Evolutionary conservation across 2,888 invertebrate species (phyloP).

Genomic region (Lottia scabra): DNA sequence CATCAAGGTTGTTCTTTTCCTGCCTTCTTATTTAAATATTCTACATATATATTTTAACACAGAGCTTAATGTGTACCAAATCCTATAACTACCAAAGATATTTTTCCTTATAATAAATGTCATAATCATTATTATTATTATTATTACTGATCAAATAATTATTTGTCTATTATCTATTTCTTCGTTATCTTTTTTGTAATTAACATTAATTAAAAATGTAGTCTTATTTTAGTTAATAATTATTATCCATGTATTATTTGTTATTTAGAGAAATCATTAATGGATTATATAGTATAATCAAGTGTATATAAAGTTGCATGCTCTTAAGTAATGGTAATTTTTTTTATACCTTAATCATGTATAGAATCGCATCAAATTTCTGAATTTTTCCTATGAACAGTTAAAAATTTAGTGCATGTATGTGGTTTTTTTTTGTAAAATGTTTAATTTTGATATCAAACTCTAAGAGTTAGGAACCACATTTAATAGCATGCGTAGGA

Average conservation of each 20-base stretch:
- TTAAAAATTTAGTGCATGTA: background rate
- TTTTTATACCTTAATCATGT: no score
- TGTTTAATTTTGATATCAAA: background rate
- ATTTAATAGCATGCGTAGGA: background rate
- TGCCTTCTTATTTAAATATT: background rate
- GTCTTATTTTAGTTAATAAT: no score
- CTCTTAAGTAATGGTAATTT: no score
- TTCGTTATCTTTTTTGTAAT: no score
- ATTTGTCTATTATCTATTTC: no score
- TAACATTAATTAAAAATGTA: no score
- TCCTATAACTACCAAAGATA: constrained; percentile 4
- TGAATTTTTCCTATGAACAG: background rate
- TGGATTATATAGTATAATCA: no score
- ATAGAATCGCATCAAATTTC: background rate
- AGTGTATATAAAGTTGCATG: no score
- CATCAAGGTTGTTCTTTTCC: no score
- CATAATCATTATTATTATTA: background rate
- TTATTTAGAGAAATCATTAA: no score
- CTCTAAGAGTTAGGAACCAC: constrained; percentile 3
- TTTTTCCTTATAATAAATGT: background rate
- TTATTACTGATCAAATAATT: no score
- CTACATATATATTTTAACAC: background rate
- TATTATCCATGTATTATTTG: no score
- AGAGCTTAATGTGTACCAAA: background rate
- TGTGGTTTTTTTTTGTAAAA: background rate